Conservation (phyloP, 2,888 invertebrate genomes). For the Erebia aethiops region DNA sequence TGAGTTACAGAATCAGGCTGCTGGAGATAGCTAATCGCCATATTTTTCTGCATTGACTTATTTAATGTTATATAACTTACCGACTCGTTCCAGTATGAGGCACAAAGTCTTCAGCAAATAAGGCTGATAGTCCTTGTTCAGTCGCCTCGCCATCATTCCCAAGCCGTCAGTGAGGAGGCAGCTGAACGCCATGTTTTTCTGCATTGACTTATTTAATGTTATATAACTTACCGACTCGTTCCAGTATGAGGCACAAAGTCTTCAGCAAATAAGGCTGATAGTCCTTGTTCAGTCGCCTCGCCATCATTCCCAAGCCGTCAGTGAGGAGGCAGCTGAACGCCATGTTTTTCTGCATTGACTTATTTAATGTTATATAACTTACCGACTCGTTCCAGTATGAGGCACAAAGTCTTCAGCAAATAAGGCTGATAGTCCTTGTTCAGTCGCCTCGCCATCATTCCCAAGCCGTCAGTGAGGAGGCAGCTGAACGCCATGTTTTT, state of each 20-base stretch:
- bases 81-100: slow-evolving; percentile 59
- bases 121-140: slow-evolving; percentile 80
- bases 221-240: slow-evolving; percentile 20
- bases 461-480: slow-evolving; percentile 88
- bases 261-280: slow-evolving; percentile 85
- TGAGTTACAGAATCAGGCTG: too few relatives aligned
- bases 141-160: slow-evolving; percentile 83
- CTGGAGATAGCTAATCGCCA: slow-evolving; percentile 85
- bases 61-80: too few relatives aligned
- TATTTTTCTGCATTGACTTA: slow-evolving; percentile 63
- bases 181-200: slow-evolving; percentile 84
- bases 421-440: slow-evolving; percentile 81
- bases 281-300: slow-evolving; percentile 72
- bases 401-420: slow-evolving; percentile 86
- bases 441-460: slow-evolving; percentile 82
- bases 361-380: slow-evolving; percentile 16
- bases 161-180: slow-evolving; percentile 89
- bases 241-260: slow-evolving; percentile 84
- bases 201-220: too few relatives aligned
- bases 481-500: slow-evolving; percentile 86
- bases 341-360: slow-evolving; percentile 81
- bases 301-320: slow-evolving; percentile 88
- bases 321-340: slow-evolving; percentile 84
- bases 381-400: slow-evolving; percentile 57
- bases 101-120: slow-evolving; percentile 87